phyloP scores from a whole-genome alignment of 2,888 invertebrate genomes.

The Kuschelorhynchus macadamiae region DNA sequence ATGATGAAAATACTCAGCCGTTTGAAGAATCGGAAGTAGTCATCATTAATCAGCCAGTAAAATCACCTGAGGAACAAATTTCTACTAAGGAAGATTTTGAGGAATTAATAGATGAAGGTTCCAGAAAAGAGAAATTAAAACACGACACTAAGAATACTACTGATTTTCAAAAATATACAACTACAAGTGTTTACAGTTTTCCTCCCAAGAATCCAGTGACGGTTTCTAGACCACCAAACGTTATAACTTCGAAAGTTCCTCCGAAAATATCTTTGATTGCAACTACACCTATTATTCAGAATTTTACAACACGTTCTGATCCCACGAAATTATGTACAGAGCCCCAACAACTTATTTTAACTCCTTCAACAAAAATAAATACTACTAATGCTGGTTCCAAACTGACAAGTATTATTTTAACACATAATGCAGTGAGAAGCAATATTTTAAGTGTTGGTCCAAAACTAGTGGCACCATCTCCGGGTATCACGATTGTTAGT shows the following conservation, averaged over 20 bases:
- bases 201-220: slow-evolving; percentile 53
- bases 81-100: slow-evolving; percentile 79
- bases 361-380: slow-evolving; percentile 62
- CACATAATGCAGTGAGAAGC: slow-evolving; percentile 60
- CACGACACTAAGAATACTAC: slow-evolving; percentile 63
- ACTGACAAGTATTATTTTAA: slow-evolving; percentile 63
- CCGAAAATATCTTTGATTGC: slow-evolving; percentile 60
- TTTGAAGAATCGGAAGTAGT: slow-evolving; percentile 75
- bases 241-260: slow-evolving; percentile 52
- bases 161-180: slow-evolving; percentile 65
- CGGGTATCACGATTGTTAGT: slow-evolving; percentile 66
- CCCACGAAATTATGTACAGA: slow-evolving; percentile 53
- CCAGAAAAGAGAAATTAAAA: slow-evolving; percentile 70
- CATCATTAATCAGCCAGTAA: slow-evolving; percentile 74
- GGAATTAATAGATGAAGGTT: slow-evolving; percentile 76
- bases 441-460: slow-evolving; percentile 62
- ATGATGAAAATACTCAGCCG: slow-evolving; percentile 68
- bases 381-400: slow-evolving; percentile 55
- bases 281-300: slow-evolving; percentile 55
- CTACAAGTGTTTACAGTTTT: slow-evolving; percentile 56
- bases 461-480: slow-evolving; percentile 63
- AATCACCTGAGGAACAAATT: slow-evolving; percentile 76
- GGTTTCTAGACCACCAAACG: slow-evolving; percentile 46
- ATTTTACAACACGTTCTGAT: slow-evolving; percentile 48
- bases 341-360: slow-evolving; percentile 58